Percentiles rank a stretch among this genome's conserved stretches.
Evolutionary conservation across 1,140 invertebrate species (phyloP).

Genomic region (Aphelinus atriplicis): DNA sequence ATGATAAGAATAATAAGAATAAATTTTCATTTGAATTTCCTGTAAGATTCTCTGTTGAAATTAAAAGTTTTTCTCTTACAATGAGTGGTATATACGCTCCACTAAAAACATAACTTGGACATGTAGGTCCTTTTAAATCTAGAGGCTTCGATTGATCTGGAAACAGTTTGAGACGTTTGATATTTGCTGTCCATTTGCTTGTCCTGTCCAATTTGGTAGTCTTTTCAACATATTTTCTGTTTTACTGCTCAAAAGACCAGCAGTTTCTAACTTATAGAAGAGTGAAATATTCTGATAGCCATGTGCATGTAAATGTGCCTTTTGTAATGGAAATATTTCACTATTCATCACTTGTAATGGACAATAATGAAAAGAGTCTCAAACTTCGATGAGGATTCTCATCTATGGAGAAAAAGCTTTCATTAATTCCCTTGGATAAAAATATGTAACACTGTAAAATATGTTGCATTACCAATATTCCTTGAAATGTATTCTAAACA

Average conservation of each 20-base stretch:
- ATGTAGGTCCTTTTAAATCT: slow-evolving; percentile 60
- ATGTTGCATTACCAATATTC: slow-evolving; percentile 54
- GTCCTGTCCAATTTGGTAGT: slow-evolving; percentile 64
- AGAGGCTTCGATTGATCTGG: slow-evolving; percentile 71
- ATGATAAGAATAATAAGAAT: too few species aligned
- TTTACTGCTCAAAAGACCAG: slow-evolving; percentile 74
- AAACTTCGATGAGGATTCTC: slow-evolving; percentile 58
- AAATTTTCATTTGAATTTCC: too few species aligned
- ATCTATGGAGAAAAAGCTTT: slow-evolving; percentile 44
- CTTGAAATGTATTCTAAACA: slow-evolving; percentile 57
- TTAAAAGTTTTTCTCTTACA: slow-evolving; percentile 48
- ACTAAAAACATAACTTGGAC: slow-evolving; percentile 88
- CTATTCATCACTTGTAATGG: slow-evolving; percentile 67
- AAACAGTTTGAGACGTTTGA: slow-evolving; percentile 80
- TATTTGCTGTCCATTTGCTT: slow-evolving; percentile 68
- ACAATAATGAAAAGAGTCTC: slow-evolving; percentile 58
- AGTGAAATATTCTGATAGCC: slow-evolving; percentile 85
- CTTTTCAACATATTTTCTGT: slow-evolving; percentile 68
- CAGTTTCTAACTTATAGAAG: slow-evolving; percentile 81
- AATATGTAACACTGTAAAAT: slow-evolving; percentile 7
- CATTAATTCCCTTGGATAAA: neutral
- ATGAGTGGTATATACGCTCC: slow-evolving; percentile 82
- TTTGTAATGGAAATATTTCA: slow-evolving; percentile 76
- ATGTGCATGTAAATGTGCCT: slow-evolving; percentile 87
- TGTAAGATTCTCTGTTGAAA: too few species aligned